Evolutionary conservation across 1,140 invertebrate species (phyloP), one percentile per base, ranked within the genome.

Genomic region (Tetraneura akinire): DNA sequence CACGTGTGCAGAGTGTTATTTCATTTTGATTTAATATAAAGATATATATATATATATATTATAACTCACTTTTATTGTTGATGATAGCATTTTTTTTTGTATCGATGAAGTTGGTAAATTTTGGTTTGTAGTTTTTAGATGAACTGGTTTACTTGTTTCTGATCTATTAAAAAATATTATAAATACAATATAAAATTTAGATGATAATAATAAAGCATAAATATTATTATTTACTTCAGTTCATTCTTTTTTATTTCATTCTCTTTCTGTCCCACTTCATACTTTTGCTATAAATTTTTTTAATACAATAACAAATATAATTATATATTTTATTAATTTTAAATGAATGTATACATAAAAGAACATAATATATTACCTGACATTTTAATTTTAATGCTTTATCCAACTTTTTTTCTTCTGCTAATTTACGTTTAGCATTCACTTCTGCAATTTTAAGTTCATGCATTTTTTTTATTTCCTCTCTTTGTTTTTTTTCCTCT

Each of bases 181-280:
- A 42, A 66, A 42, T 66, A 21, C 0, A 18, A n/a, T 26, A 49
- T 71, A 18, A 47, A 71, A 10, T 29, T 29, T 37, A 0, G 37
- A 29, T 32, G 49, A 71, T 49, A 26, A 47, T 5, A n/a, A n/a
- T n/a, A n/a, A n/a, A n/a, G n/a, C n/a, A n/a, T n/a, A n/a, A n/a
- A n/a, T 37, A 29, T 37, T 45, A 23, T 45, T 78, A 47, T 21
- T 42, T 78, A 60, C 51, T 21, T 37, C 57, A 60, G 11, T 45
- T 78, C 37, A 11, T 60, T 60, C 74, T 78, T 78, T 29, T 78
- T 78, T 8, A 57, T 42, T 62, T 78, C 74, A 47, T 78, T 26
- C 23, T 78, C 74, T 42, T 78, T 78, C 8, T 32, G 55, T 10
- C 62, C 23, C 18, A 45, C 16, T 57, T 74, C 71, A 14, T 16